These are phyloP conservation scores for Bradypodion pumilum DNA, from an alignment of 2,797 vertebrate genomes.

Conservation along the genomic window DNA sequence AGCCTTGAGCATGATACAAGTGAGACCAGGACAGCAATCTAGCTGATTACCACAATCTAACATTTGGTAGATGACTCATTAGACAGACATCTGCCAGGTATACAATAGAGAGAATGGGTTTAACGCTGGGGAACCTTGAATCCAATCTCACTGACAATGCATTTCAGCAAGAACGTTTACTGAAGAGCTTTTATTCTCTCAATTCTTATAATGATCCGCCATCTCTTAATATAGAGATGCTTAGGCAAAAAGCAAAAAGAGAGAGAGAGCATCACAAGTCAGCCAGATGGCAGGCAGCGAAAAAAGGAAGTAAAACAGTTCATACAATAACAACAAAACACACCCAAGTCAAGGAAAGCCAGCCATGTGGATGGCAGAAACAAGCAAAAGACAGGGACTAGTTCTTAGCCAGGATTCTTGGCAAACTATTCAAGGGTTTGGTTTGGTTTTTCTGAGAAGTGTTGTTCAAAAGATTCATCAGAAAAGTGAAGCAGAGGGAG, in stretches of 20 bases:
- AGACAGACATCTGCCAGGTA: conserved; percentile 50
- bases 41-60: conserved; percentile 59
- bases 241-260: conserved; percentile 8
- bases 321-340: conserved; percentile 46
- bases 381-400: conserved; percentile 37
- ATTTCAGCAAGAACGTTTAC: conserved; percentile 63
- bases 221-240: conserved; percentile 56
- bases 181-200: conserved; percentile 62
- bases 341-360: conserved; percentile 44
- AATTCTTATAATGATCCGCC: conserved; percentile 69
- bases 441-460: neutral
- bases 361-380: conserved; percentile 47
- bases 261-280: conserved; percentile 62
- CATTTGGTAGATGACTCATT: conserved; percentile 61
- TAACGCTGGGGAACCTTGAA: conserved; percentile 65
- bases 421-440: neutral
- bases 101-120: conserved; percentile 59
- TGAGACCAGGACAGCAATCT: conserved; percentile 56
- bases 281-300: conserved; percentile 66
- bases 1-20: conserved; percentile 62
- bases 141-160: conserved; percentile 61
- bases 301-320: conserved; percentile 65
- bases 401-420: conserved; percentile 41
- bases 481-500: neutral
- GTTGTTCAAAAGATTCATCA: neutral